Percentiles rank a stretch among this genome's conserved stretches.
Conservation (phyloP, 1,140 invertebrate genomes). For the Oncopodura yosiiana region DNA sequence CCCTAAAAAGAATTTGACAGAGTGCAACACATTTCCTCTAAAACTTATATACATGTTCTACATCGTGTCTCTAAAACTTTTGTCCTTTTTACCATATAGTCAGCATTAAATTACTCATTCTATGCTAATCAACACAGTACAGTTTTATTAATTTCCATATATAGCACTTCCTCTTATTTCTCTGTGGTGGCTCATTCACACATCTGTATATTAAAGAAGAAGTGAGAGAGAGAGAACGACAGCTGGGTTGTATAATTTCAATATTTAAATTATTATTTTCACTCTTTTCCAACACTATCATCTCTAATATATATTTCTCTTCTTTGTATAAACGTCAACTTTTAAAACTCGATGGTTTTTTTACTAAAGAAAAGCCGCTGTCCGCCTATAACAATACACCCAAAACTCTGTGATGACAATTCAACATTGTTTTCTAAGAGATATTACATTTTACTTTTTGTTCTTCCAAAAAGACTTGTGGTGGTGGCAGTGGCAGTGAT, state of each 20-base stretch:
- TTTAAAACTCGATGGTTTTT: not conserved
- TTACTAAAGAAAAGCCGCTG: not conserved
- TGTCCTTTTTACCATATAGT: no score
- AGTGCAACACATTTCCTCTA: no score
- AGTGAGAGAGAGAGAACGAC: no score
- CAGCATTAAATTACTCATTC: slow-evolving; percentile 32
- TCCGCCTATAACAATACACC: not conserved
- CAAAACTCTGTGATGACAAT: not conserved
- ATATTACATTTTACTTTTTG: not conserved
- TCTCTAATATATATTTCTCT: slow-evolving; percentile 11
- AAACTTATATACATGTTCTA: no score
- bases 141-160: slow-evolving; percentile 19
- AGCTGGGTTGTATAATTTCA: no score
- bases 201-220: no score
- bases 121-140: slow-evolving; percentile 31
- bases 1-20: no score
- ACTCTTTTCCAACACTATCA: not conserved
- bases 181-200: slow-evolving; percentile 15
- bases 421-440: not conserved
- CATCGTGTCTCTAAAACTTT: not conserved
- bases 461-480: slow-evolving; percentile 1
- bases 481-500: not conserved
- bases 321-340: slow-evolving; percentile 3
- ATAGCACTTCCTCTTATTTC: no score
- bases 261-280: no score